Conservation (phyloP, 2,888 invertebrate species). For the Hoplodrina blanda region DNA sequence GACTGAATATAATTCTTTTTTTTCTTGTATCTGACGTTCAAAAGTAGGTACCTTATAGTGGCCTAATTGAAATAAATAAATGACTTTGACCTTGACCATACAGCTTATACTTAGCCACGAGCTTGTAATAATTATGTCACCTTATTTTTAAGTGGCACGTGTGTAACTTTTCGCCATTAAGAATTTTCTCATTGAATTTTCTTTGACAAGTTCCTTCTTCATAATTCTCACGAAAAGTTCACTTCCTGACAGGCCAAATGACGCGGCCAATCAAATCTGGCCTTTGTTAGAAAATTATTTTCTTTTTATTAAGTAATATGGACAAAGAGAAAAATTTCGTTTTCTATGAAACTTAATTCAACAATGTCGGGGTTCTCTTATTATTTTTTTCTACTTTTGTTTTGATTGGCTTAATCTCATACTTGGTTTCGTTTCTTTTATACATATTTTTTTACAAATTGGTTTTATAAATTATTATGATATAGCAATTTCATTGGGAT, state of each 20-base stretch:
- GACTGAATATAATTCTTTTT: no score
- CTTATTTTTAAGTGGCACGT: conserved; percentile 2
- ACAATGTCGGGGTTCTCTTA: conserved; percentile 65
- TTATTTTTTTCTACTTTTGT: conserved; percentile 62
- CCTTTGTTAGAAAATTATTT: conserved; percentile 66
- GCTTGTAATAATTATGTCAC: background rate
- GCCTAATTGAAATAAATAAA: no score
- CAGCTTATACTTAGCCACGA: no score
- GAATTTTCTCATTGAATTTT: conserved; percentile 32
- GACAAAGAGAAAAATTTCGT: conserved; percentile 71
- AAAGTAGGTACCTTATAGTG: no score
- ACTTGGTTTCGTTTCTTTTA: conserved; percentile 40
- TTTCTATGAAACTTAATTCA: conserved; percentile 75
- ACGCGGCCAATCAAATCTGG: conserved; percentile 65
- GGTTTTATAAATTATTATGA: conserved; percentile 33
- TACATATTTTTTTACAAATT: conserved; percentile 31
- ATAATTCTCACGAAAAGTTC: conserved; percentile 28
- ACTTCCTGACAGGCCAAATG: conserved; percentile 55
- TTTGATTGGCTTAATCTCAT: conserved; percentile 62
- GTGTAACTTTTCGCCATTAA: conserved; percentile 1
- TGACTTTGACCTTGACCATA: no score
- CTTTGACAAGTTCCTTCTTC: conserved; percentile 28
- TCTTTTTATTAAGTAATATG: conserved; percentile 63
- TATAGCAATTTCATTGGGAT: conserved; percentile 28
- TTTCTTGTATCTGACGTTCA: no score